A percentile compares a stretch with the other conserved stretches of the same genome.
phyloP scores from a whole-genome alignment of 2,113 vertebrate genomes.

The Antechinus stuartii region DNA sequence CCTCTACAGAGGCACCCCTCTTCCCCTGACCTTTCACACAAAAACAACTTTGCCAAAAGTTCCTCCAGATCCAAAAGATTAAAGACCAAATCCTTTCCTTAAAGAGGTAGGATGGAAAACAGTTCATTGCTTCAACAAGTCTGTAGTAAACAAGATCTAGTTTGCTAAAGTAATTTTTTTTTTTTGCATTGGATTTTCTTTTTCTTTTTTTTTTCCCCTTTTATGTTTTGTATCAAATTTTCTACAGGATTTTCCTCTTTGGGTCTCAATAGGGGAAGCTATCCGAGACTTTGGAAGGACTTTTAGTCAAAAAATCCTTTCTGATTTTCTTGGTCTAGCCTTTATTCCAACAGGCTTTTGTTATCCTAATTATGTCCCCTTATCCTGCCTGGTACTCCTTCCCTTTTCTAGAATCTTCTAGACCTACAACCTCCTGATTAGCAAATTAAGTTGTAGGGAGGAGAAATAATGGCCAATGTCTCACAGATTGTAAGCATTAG shows the following conservation, averaged over 20 bases:
- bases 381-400: neutral
- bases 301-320: neutral
- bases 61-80: neutral
- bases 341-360: neutral
- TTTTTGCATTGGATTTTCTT: neutral
- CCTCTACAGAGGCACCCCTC: neutral
- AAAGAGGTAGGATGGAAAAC: neutral
- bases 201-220: neutral
- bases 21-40: neutral
- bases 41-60: neutral
- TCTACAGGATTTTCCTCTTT: neutral
- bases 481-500: neutral
- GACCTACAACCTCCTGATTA: neutral
- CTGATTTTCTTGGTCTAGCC: neutral
- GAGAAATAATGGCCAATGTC: neutral
- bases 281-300: neutral
- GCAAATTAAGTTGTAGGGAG: neutral
- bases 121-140: neutral
- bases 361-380: neutral
- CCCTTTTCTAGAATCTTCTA: neutral
- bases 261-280: neutral
- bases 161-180: neutral
- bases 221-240: neutral
- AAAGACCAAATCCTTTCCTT: neutral
- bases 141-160: neutral